Evolutionary conservation across 2,113 vertebrate species (phyloP), one percentile per base, ranked within the genome.

Genomic region (Amphiprion percula): DNA sequence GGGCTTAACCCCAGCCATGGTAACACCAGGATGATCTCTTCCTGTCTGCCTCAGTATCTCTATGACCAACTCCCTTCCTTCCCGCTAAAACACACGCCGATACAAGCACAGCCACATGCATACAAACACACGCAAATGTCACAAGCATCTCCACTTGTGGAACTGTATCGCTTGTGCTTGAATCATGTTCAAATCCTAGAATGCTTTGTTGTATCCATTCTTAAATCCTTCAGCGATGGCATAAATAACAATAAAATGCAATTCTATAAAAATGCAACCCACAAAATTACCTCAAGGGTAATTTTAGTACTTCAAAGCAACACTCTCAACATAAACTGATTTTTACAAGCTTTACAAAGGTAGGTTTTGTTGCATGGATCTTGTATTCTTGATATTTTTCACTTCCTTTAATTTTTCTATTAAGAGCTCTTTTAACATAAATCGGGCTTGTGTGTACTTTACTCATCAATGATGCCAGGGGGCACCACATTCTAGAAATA

Each of bases 11-110:
- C 10, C 76, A 85, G 74, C 30, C 39, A 69, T 56, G 80, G 80
- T 77, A 80, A 90, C 83, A 90, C 79, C 80, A 85, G 92, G 89
- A 93, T 90, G 90, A 94, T 91, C 87, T 84, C 87, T 92, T 93
- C 91, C 91, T 92, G 89, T 90, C 90, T 92, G 83, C 68, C 55
- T 65, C 78, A 83, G 76, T 90, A 91, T 92, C 87, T 88, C 81
- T 83, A 64, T 19, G 46, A 85, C 87, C 85, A 87, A 87, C 92
- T 91, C 91, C 92, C 91, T 90, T 93, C 89, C 89, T 91, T 87
- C 87, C 80, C 67, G 30, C 80, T 74, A 46, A 83, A 81, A 84
- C 58, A 79, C 62, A 78, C 50, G 50, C 7, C 41, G 11, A 73
- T 19, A 83, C 66, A 71, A 28, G 14, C 58, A 59, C 52, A 44